Conservation (phyloP, 2,113 vertebrate genomes). For the Cynopterus brachyotis region DNA sequence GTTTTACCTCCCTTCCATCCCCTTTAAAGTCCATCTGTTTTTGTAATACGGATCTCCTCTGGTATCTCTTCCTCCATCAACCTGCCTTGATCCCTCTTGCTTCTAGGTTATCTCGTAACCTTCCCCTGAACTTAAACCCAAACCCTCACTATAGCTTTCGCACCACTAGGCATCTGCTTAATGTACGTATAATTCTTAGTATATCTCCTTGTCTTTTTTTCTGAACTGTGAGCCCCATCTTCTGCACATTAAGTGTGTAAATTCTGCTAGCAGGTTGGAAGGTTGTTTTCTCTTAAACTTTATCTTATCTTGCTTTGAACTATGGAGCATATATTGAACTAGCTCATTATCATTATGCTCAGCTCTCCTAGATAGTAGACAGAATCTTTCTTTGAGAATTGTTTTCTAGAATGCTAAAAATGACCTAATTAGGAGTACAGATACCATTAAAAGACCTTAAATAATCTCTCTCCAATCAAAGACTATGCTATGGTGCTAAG, state of each 20-base stretch:
- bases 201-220: background rate
- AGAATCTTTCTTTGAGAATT: background rate
- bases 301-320: background rate
- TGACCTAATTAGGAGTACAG: background rate
- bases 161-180: background rate
- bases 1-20: background rate
- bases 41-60: background rate
- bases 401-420: background rate
- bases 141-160: background rate
- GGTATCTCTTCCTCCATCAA: background rate
- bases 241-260: background rate
- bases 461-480: background rate
- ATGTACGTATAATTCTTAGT: background rate
- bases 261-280: background rate
- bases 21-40: background rate
- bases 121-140: background rate
- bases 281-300: background rate
- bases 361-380: background rate
- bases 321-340: background rate
- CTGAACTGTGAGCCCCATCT: background rate
- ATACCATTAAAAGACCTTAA: background rate
- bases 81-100: background rate
- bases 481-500: background rate
- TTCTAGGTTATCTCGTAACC: background rate
- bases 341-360: background rate